Evolutionary conservation across 2,113 vertebrate genomes (phyloP), one percentile per base, ranked within the genome.

Genomic region (Promerops cafer): DNA sequence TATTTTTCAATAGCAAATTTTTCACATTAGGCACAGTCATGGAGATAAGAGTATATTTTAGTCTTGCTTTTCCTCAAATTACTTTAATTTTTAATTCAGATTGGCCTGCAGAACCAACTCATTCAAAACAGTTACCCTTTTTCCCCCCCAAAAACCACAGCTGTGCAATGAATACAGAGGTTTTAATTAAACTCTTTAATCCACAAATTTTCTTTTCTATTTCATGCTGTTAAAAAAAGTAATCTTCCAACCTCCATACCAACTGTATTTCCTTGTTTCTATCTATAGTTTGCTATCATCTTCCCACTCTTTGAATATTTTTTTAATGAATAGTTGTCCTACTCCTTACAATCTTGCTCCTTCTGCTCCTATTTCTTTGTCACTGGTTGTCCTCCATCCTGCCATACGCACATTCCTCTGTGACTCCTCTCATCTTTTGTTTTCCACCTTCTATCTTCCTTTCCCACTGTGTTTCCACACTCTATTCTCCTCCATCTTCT

Each of bases 21-120:
- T 94, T 93, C 95, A 92, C 92, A 86, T 96, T 96, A 95, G 93
- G 87, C 79, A 96, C 90, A 93, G 88, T 88, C 90, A 94, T 45
- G 79, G 93, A 88, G 66, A 94, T 90, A 76, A 87, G 14, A 82
- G 78, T 12, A 22, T 47, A 88, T 94, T 96, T 95, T 86, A 95
- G 82, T 92, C 88, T 94, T 16, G 42, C 59, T 91, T 94, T 80
- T 94, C 40, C 75, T 91, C 71, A 85, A 92, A 93, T 93, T 96
- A 93, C 79, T 50, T 70, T 11, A 39, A 30, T 79, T 88, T 97
- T 86, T 35, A 77, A 93, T 83, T 95, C 68, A 92, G 63, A 93
- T 19, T 68, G 69, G 70, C 57, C 68, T 89, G 66, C n/a, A 74
- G 76, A 80, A 88, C 40, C 50, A 93, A 88, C 40, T 83, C 8